These are phyloP conservation scores for Burhinus bistriatus DNA, from an alignment of 2,113 vertebrate genomes.

Conservation along the genomic window DNA sequence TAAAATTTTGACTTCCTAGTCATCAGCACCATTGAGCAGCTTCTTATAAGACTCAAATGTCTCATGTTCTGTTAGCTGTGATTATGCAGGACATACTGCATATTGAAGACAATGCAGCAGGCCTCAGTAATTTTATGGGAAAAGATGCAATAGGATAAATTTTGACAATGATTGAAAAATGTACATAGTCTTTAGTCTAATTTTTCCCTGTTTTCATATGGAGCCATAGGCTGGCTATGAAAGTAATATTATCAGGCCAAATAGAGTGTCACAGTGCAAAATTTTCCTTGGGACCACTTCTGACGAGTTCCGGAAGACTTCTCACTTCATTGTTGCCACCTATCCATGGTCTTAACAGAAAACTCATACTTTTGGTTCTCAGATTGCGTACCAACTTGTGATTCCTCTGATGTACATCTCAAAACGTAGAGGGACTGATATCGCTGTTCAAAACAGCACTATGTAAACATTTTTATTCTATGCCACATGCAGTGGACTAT, in stretches of 20 bases:
- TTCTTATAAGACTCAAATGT: background rate
- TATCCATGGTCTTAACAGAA: background rate
- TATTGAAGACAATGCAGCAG: background rate
- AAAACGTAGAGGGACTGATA: background rate
- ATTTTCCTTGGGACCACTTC: background rate
- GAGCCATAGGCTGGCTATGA: background rate
- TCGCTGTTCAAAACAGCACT: accelerated
- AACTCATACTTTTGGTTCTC: background rate
- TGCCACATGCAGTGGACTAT: background rate
- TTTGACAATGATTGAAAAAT: background rate
- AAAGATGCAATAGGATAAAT: background rate
- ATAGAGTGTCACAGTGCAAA: background rate
- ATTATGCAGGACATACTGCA: background rate
- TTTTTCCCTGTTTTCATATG: background rate
- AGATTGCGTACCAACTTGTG: background rate
- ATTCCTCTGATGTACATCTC: background rate
- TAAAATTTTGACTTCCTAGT: background rate
- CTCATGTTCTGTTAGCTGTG: background rate
- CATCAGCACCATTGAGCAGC: background rate
- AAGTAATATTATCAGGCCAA: background rate
- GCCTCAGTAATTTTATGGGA: background rate
- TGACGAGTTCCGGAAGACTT: background rate
- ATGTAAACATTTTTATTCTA: background rate
- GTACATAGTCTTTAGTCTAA: background rate
- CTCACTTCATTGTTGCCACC: background rate